Base-by-base conservation (phyloP, 2,888 invertebrate species). In the Margaritifera margaritifera region DNA sequence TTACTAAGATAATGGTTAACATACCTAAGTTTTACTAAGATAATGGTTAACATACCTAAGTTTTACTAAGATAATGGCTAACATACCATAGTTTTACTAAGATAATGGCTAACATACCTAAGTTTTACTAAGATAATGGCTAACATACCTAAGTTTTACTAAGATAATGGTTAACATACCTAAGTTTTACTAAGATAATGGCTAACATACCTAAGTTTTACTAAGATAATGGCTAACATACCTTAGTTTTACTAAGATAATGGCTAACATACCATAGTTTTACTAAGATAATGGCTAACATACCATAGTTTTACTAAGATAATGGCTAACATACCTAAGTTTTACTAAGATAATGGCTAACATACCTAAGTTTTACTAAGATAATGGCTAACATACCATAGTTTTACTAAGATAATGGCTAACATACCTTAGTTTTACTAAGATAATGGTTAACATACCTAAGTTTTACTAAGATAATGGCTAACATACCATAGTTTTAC, bases 21-120 rank as follows among this genome's bases (percentile, higher is more conserved):
- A 11, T 74, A 93, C 93, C 84, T 96, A 96, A 24, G 94, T 93
- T 80, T 95, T 94, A 80, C 95, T 95, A 27, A 27, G 4, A 4
- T 27, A 27, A 27, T 27, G 27, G 27, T 4, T n/a, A n/a, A n/a
- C n/a, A n/a, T n/a, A n/a, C n/a, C n/a, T n/a, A n/a, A n/a, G n/a
- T n/a, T n/a, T n/a, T n/a, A n/a, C n/a, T n/a, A n/a, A 27, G 4
- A 27, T 31, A 31, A 31, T 20, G 2, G 24, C 0, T n/a, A 2
- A 15, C 4, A 6, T 31, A 31, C 31, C 31, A 6, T 31, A 31
- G 31, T 31, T 31, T 31, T 5, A 20, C 22, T 42, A 22, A 11
- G 4, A 6, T 56, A 24, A n/a, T 6, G 55, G 68, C 77, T 66
- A 31, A n/a, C 6, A 6, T 72, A 93, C 93, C 83, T 96, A 96